Evolutionary conservation across 2,888 invertebrate species (phyloP).

Genomic region (Diarsia mendica): DNA sequence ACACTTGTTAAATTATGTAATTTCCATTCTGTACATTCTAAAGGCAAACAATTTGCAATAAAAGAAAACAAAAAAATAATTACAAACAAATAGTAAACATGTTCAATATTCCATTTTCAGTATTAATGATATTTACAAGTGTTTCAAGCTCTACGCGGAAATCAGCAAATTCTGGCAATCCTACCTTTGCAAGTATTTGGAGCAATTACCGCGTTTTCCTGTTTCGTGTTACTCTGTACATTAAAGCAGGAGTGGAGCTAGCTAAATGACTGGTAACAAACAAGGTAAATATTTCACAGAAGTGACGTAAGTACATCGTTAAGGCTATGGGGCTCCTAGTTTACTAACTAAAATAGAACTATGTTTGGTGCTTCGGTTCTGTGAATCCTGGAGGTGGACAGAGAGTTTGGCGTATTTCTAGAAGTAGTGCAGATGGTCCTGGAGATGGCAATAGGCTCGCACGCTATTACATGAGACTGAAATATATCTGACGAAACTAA

Average conservation of each 20-base stretch:
- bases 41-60: too few species aligned
- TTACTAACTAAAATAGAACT: constrained; percentile 22
- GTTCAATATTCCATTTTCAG: too few species aligned
- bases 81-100: too few species aligned
- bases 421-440: too few species aligned
- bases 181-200: constrained; percentile 23
- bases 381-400: background rate
- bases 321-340: constrained; percentile 28
- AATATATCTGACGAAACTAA: too few species aligned
- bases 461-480: too few species aligned
- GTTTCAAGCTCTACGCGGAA: background rate
- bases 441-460: too few species aligned
- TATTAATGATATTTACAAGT: too few species aligned
- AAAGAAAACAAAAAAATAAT: too few species aligned
- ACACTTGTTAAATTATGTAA: background rate
- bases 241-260: constrained; percentile 13
- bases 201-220: constrained; percentile 52
- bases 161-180: constrained; percentile 1
- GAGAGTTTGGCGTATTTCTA: too few species aligned
- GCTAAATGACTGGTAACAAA: constrained; percentile 58
- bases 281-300: constrained; percentile 43
- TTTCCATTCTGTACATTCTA: background rate
- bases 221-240: constrained; percentile 47
- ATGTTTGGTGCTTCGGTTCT: background rate
- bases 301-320: constrained; percentile 50